These are phyloP conservation scores for Tapera naevia DNA, from an alignment of 2,797 vertebrate genomes.

Conservation along the genomic window DNA sequence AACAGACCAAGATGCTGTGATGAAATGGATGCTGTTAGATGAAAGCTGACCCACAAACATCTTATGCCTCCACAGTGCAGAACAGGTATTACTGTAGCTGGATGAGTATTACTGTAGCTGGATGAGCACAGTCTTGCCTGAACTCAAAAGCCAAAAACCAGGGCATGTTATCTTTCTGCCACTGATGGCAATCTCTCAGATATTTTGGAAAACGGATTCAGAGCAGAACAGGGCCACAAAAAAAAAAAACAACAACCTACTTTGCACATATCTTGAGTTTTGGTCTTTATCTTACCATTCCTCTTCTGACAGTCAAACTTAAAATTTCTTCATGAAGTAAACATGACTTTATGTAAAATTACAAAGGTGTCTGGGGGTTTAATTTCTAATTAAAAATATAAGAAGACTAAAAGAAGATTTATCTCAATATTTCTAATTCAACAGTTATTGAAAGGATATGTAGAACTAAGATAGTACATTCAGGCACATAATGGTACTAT, in stretches of 20 bases:
- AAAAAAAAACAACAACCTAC: background rate
- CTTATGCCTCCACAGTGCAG: background rate
- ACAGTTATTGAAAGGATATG: background rate
- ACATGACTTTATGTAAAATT: slow-evolving; percentile 29
- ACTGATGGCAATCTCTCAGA: background rate
- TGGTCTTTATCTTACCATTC: background rate
- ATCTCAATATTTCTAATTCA: slow-evolving; percentile 24
- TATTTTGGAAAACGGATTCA: background rate
- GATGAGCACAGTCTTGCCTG: background rate
- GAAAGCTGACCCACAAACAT: background rate
- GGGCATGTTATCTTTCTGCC: background rate
- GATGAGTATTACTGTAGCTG: accelerated
- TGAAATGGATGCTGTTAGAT: background rate
- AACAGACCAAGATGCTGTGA: background rate
- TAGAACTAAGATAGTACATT: background rate
- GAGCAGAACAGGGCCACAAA: background rate
- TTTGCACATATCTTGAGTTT: background rate
- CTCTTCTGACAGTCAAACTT: background rate
- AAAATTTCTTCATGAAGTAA: background rate
- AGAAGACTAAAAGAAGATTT: no score
- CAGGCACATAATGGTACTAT: background rate
- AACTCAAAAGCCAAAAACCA: background rate
- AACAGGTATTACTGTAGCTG: accelerated
- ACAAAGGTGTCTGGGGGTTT: background rate
- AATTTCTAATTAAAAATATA: slow-evolving; percentile 53